Base-by-base conservation (phyloP, 2,797 vertebrate species). In the Silurus lanzhouensis region DNA sequence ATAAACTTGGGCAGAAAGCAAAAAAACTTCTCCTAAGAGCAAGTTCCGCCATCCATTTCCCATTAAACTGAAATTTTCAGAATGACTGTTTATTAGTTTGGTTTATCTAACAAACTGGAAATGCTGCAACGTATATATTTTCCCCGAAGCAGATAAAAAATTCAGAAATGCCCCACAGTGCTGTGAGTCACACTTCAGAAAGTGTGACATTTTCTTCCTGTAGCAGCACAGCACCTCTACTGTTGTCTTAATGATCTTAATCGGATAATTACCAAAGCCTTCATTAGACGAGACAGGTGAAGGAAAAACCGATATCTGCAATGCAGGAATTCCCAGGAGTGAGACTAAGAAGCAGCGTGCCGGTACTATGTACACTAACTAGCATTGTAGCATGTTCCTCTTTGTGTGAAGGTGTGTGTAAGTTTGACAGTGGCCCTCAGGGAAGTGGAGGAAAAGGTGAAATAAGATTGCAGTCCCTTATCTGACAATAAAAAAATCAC, bases 221-320 rank as follows among this genome's bases (percentile, higher is more conserved):
- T 44, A 61, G 55, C 20, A 83, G 81, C 66, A n/a, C 27, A 22
- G 55, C 66, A 19, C 66, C 81, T 83, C 55, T 25, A 38, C 68
- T 75, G 55, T 66, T 31, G n/a, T 55, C n/a, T 63, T 81, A 79
- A 78, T 70, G 25, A 79, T 70, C 22, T 25, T 79, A 70, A 68
- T 48, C n/a, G 48, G 14, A 55, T 61, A 84, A 84, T 79, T 70
- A 71, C 22, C 75, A 67, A 48, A 48, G 6, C 38, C 17, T 70
- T 70, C 64, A 27, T 79, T 67, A 60, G 31, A 60, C 38, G 48
- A 79, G 31, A 46, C 75, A 79, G 75, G 74, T 70, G 38, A 20
- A 67, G 61, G 31, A 52, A 77, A 84, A 77, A 31, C 38, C 20
- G 17, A 68, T 67, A 79, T 71, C 75, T 61, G 75, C 63, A 84